Evolutionary conservation across 2,888 invertebrate genomes (phyloP).

Genomic region (Eristalinus sepulchralis): DNA sequence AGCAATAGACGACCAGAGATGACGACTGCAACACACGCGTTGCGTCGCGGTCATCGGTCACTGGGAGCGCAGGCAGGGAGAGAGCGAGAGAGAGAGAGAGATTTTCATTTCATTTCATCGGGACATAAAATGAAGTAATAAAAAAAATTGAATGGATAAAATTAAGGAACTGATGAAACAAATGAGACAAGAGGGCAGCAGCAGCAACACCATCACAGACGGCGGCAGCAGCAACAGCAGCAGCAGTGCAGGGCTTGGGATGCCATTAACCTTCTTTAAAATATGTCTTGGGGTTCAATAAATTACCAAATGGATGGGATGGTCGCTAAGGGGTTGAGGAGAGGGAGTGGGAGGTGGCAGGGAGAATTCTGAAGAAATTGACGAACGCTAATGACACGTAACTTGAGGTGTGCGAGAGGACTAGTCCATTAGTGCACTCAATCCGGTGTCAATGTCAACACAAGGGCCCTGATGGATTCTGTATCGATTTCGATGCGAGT

Average conservation of each 20-base stretch:
- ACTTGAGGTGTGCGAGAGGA: neutral
- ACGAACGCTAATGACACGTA: neutral
- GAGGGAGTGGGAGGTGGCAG: neutral
- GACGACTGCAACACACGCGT: no score
- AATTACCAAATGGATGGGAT: conserved; percentile 17
- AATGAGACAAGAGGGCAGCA: conserved; percentile 35
- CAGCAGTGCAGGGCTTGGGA: neutral
- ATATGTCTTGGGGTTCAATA: conserved; percentile 39
- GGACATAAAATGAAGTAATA: conserved; percentile 46
- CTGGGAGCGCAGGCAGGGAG: no score
- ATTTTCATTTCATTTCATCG: conserved; percentile 19
- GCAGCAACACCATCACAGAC: neutral
- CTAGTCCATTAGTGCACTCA: neutral
- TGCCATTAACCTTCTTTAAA: conserved; percentile 55
- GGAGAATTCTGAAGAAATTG: neutral
- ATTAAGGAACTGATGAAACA: conserved; percentile 35
- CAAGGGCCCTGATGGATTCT: neutral
- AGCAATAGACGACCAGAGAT: conserved; percentile 17
- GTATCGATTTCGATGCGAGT: neutral
- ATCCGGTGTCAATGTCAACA: neutral
- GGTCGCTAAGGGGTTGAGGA: neutral
- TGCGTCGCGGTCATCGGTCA: no score
- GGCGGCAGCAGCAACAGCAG: neutral
- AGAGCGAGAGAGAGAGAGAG: no score
- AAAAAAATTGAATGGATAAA: conserved; percentile 37